These are phyloP conservation scores for Zhuqinia jingwanae DNA, from an alignment of 2,888 invertebrate species.

Conservation along the genomic window DNA sequence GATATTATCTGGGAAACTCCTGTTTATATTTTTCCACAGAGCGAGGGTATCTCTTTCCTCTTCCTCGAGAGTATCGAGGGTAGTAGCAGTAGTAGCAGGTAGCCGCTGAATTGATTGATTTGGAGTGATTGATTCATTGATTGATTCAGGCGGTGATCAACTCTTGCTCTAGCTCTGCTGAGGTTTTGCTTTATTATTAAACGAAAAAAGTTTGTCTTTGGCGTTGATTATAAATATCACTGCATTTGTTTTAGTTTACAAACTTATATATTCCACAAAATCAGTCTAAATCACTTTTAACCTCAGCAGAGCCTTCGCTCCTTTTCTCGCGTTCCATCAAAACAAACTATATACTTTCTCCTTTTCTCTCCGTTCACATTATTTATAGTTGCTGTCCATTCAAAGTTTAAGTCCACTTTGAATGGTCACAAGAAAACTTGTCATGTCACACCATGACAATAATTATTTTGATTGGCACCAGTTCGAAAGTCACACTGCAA, in stretches of 20 bases:
- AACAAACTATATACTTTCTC: no score
- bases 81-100: slow-evolving; percentile 1
- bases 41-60: slow-evolving; percentile 35
- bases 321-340: slow-evolving; percentile 48
- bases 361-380: neutral
- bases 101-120: slow-evolving; percentile 2
- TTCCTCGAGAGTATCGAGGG: neutral
- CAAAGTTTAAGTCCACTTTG: slow-evolving; percentile 65
- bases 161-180: slow-evolving; percentile 68
- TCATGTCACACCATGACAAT: slow-evolving; percentile 30
- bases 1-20: slow-evolving; percentile 29
- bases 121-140: slow-evolving; percentile 67
- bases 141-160: slow-evolving; percentile 59
- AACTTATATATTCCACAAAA: no score
- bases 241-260: no score
- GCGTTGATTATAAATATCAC: no score
- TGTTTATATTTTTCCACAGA: slow-evolving; percentile 19
- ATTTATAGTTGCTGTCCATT: slow-evolving; percentile 34
- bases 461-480: slow-evolving; percentile 53
- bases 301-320: slow-evolving; percentile 74
- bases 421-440: slow-evolving; percentile 45
- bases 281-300: slow-evolving; percentile 6
- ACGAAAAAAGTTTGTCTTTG: neutral
- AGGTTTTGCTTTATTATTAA: slow-evolving; percentile 16
- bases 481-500: slow-evolving; percentile 70